Evolutionary conservation across 2,888 invertebrate genomes (phyloP), one percentile per base, ranked within the genome.

Genomic region (Alviniconcha strummeri): DNA sequence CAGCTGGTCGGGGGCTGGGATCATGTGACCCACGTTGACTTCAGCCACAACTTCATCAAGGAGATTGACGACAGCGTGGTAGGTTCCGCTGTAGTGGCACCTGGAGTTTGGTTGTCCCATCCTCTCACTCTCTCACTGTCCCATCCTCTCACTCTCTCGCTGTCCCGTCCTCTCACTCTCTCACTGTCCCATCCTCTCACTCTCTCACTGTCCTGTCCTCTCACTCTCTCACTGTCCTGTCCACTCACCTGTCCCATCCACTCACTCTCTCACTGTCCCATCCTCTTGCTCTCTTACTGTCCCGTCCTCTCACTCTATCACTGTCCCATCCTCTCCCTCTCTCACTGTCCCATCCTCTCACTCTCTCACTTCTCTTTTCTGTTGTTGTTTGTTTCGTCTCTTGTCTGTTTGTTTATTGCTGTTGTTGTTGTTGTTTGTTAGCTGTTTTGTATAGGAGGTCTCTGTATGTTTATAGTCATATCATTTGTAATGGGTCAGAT

Each of bases 41-140:
- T 98, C 88, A 96, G 96, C 60, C 96, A 96, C 89, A 98, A 98
- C 94, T 95, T 96, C 89, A 95, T 98, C 84, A 95, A 95, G 80
- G 95, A 95, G 84, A 96, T 98, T 84, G 97, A 98, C 94, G 96
- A 96, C 92, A 96, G 97, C 55, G 96, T 98, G 89, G 96, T 96
- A 92, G 94, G 97, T 79, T 95, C 52, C 9, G 36, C 36, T 36
- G 0, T 0, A 36, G 36, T 3, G 3, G 36, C 36, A 36, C 36
- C 36, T 36, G 36, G 36, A 36, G 36, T 19, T 11, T 56, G 54
- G 11, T 0, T n/a, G 56, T 76, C 6, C 64, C 9, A 64, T 64
- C 11, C 64, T 9, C 64, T 64, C 64, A 64, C 64, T 13, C 64
- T 13, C 64, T 13, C 64, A 64, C 64, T 13, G 11, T 13, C 4